Evolutionary conservation across 2,797 vertebrate genomes (phyloP), one percentile per base, ranked within the genome.

Genomic region (Chromis chromis): DNA sequence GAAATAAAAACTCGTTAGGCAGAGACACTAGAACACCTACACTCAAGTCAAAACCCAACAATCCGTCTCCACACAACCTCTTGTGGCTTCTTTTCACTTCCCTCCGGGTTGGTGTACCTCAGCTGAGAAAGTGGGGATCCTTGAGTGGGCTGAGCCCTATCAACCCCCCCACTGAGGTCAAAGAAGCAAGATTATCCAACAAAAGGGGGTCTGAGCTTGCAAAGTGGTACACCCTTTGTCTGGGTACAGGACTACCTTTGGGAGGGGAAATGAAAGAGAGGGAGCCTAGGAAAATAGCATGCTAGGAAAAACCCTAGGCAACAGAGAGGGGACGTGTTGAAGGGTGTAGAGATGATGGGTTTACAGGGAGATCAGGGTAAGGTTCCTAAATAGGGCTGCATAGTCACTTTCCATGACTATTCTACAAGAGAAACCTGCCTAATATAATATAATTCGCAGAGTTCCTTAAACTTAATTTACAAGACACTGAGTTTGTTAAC

Each of bases 121-220:
- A 42, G 57, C 28, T 40, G 46, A 79, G 58, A 83, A 75, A 73
- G 64, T 68, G 65, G 64, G 76, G 62, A 46, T 76, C 74, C 60
- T 62, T 22, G 33, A 84, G 78, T 63, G 57, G 73, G 68, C 55
- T 73, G 68, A 76, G 27, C 49, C 57, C 62, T 3, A 65, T 75
- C 61, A 53, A 54, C 33, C 69, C 70, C 50, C 80, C 59, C 12
- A 42, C 42, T 21, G 73, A 44, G 70, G 70, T 69, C 79, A 81
- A 57, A 71, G 48, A 71, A 77, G 76, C 74, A 83, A 81, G 59
- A 68, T 83, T 75, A 74, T 75, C 71, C 74, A 84, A 90, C 84
- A 91, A 90, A 84, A 62, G 70, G 56, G 36, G 65, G 65, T 44
- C 74, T 40, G 74, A 74, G 81, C 49, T 63, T 68, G 13, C 53